These are phyloP conservation scores for Phodopus roborovskii DNA, from an alignment of 2,113 vertebrate species.

Conservation along the genomic window DNA sequence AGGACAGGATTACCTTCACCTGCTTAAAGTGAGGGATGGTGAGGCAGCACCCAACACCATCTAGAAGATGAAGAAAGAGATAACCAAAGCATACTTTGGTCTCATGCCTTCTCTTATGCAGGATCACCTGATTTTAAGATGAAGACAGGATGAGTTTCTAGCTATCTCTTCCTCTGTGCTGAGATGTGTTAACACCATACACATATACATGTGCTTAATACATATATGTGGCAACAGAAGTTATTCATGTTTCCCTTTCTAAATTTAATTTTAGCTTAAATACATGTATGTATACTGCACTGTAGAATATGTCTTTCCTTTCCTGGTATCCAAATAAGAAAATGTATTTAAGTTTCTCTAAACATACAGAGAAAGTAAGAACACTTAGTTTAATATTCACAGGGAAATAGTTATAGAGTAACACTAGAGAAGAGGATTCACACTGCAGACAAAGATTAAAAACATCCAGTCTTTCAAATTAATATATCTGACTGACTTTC, in stretches of 20 bases:
- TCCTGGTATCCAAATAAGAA: constrained; percentile 37
- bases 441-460: constrained; percentile 74
- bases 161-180: not conserved
- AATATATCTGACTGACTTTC: constrained; percentile 86
- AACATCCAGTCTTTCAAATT: constrained; percentile 85
- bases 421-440: constrained; percentile 62
- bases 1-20: not conserved
- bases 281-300: not conserved
- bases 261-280: constrained; percentile 58
- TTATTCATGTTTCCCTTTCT: constrained; percentile 29
- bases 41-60: not conserved
- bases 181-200: not conserved
- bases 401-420: constrained; percentile 75
- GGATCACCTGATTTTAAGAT: not conserved
- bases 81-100: not conserved
- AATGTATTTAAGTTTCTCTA: constrained; percentile 45
- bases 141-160: not conserved
- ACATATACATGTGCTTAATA: not conserved
- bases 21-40: not conserved
- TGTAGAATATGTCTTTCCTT: constrained; percentile 43
- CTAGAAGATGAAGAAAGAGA: not conserved
- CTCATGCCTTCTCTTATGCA: not conserved
- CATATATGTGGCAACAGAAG: not conserved
- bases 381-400: constrained; percentile 66
- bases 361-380: constrained; percentile 60